Evolutionary conservation across 1,140 invertebrate species (phyloP), one percentile per base, ranked within the genome.

Genomic region (Vanessa atalanta): DNA sequence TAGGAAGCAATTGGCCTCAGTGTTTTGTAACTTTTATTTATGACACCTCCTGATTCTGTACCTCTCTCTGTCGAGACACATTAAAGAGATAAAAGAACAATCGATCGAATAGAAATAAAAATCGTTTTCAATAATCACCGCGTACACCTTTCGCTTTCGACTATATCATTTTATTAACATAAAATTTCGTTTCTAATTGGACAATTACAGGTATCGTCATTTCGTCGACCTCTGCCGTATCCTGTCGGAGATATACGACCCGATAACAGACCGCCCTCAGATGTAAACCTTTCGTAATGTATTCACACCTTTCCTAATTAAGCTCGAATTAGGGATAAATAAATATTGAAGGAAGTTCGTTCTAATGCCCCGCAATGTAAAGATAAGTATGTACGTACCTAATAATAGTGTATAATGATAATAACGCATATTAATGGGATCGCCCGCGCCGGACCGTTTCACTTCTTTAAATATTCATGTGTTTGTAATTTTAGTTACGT

Each of bases 291-390:
- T 67, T 55, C 47, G 16, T 43, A 70, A 70, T 51, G 57, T 70
- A 89, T 90, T 91, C 87, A 91, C 88, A 91, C 89, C 89, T 89
- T 88, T 73, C 79, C 84, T 91, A 89, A 91, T 91, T 89, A 89
- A 84, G 83, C 77, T 83, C 68, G 81, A 86, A 88, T 88, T 88
- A 88, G 83, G 83, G 80, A 85, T 84, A 63, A 70, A 70, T 70
- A 70, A 74, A 74, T 48, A 70, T 60, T 48, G 37, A 23, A 61
- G 23, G 57, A 48, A 67, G 70, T 73, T 61, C 65, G 23, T 70
- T 71, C 71, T 68, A 69, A 75, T 68, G 70, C 69, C 60, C 50
- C 57, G 67, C 79, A 85, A 83, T 83, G 77, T 79, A 65, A 81
- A 81, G 77, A 88, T 88, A 88, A 88, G 82, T 85, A 83, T 79